Conservation (phyloP, 2,797 vertebrate genomes). For the Margarornis squamiger region DNA sequence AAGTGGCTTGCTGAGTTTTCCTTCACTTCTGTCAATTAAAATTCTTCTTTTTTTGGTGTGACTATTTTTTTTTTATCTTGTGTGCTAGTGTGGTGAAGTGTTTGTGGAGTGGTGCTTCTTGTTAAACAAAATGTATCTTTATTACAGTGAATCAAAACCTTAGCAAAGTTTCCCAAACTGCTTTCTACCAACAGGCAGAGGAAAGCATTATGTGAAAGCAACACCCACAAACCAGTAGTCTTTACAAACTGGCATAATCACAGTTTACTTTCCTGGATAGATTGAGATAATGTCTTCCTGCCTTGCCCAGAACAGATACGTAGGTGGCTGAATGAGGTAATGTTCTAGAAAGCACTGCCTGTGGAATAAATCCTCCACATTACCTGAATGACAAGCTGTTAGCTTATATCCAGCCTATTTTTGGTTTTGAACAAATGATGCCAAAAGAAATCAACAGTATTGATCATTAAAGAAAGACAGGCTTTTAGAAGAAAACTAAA, state of each 20-base stretch:
- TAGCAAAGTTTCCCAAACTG: not conserved
- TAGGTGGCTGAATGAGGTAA: slow-evolving; percentile 9
- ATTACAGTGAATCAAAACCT: not conserved
- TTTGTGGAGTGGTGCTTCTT: not conserved
- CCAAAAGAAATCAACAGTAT: not conserved
- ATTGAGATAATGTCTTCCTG: not conserved
- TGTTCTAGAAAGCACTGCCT: slow-evolving; percentile 26
- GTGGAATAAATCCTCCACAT: not conserved
- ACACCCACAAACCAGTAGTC: not conserved
- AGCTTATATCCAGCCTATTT: not conserved
- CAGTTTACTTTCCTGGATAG: not conserved
- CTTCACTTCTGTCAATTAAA: not conserved
- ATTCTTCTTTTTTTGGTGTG: not conserved
- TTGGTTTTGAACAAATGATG: not conserved
- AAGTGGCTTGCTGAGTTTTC: not conserved
- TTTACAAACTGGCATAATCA: slow-evolving; percentile 16
- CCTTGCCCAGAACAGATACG: not conserved
- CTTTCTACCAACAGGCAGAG: not conserved
- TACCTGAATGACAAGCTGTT: not conserved
- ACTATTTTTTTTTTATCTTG: not conserved
- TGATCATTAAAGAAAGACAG: not conserved
- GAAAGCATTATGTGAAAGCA: not conserved
- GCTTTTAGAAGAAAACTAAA: not conserved
- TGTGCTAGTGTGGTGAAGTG: not conserved
- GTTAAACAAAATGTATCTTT: not conserved